Evolutionary conservation across 1,140 invertebrate genomes (phyloP).

Genomic region (Zaprionus davidi): DNA sequence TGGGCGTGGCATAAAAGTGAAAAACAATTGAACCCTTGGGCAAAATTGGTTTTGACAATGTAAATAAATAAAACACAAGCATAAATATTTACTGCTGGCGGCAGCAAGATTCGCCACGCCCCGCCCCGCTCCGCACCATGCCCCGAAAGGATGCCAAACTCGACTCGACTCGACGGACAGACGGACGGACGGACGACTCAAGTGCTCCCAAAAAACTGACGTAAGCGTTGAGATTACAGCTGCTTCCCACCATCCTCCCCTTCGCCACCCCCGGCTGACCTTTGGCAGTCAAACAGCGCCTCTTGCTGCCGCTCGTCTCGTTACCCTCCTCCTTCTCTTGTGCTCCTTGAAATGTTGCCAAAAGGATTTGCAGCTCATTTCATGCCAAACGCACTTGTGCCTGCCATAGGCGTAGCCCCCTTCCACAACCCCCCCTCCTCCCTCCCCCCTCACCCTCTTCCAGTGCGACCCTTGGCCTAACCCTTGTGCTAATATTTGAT

Average conservation of each 20-base stretch:
- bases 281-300: constrained; percentile 14
- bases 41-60: constrained; percentile 83
- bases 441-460: neutral
- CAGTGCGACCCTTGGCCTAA: constrained; percentile 36
- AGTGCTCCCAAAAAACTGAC: constrained; percentile 40
- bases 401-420: constrained; percentile 9
- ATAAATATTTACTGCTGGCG: constrained; percentile 81
- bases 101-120: constrained; percentile 31
- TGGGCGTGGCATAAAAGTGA: constrained; percentile 70
- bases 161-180: neutral
- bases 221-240: constrained; percentile 77
- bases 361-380: constrained; percentile 82
- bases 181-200: neutral
- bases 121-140: neutral
- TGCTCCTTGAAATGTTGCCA: constrained; percentile 59
- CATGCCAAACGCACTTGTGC: constrained; percentile 63
- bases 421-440: neutral
- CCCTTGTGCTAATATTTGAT: constrained; percentile 80
- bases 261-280: constrained; percentile 28
- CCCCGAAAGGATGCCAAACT: constrained; percentile 24
- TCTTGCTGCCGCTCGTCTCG: neutral
- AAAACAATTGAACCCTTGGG: constrained; percentile 83
- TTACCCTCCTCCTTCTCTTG: neutral
- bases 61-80: constrained; percentile 83
- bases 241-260: constrained; percentile 17